A percentile compares a stretch with the other conserved stretches of the same genome.
Evolutionary conservation across 2,797 vertebrate genomes (phyloP).

Genomic region (Amblyopsis hoosieri): DNA sequence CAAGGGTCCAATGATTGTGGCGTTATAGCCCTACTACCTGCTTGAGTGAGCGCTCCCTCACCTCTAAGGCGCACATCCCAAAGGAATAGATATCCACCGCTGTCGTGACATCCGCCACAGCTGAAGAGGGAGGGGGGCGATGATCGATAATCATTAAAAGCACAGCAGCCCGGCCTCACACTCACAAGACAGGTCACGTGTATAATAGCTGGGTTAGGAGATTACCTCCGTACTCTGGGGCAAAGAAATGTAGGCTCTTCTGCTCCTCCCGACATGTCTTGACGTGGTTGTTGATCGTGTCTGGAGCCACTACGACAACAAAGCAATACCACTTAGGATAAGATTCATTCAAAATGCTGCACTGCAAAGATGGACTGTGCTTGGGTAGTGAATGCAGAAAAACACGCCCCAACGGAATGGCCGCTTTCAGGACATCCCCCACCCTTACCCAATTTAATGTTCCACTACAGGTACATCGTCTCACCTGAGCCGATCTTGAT

Average conservation of each 20-base stretch:
- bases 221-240: slow-evolving; percentile 95
- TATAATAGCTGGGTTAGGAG: background rate
- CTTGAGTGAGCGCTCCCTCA: slow-evolving; percentile 42
- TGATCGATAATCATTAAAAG: slow-evolving; percentile 22
- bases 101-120: slow-evolving; percentile 94
- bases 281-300: slow-evolving; percentile 98
- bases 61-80: slow-evolving; percentile 99
- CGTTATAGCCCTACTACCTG: too few relatives aligned
- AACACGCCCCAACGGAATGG: background rate
- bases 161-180: background rate
- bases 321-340: too few relatives aligned
- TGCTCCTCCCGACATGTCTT: slow-evolving; percentile 98
- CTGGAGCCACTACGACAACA: slow-evolving; percentile 86
- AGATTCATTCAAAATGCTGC: too few relatives aligned
- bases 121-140: slow-evolving; percentile 69
- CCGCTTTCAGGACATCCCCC: too few relatives aligned
- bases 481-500: slow-evolving; percentile 99
- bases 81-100: slow-evolving; percentile 99
- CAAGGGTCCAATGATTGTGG: too few relatives aligned
- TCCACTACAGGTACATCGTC: background rate
- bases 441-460: background rate
- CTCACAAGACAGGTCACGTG: background rate
- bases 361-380: background rate
- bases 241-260: slow-evolving; percentile 99
- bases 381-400: background rate